Evolutionary conservation across 2,888 invertebrate genomes (phyloP).

Genomic region (Nysson spinosus): DNA sequence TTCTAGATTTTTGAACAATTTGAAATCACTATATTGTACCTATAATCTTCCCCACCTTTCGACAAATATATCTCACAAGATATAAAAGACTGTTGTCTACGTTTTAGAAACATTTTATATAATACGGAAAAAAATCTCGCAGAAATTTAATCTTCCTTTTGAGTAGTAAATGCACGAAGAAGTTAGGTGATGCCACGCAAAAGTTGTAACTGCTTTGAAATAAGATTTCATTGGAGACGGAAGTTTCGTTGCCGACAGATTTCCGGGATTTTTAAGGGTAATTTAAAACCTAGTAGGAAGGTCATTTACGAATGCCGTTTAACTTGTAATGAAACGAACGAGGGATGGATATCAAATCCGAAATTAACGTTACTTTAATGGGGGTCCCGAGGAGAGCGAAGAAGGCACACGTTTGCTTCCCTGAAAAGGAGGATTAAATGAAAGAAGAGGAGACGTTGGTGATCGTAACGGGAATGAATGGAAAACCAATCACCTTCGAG

Average conservation of each 20-base stretch:
- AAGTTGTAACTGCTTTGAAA: neutral
- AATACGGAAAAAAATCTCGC: too few relatives aligned
- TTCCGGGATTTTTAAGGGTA: neutral
- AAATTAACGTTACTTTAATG: constrained; percentile 41
- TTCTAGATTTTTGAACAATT: too few relatives aligned
- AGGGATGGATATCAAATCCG: constrained; percentile 5
- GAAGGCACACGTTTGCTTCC: constrained; percentile 8
- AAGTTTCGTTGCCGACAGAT: neutral
- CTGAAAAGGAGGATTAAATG: constrained; percentile 41
- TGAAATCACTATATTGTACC: too few relatives aligned
- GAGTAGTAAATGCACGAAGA: too few relatives aligned
- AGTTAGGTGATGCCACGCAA: neutral
- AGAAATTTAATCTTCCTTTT: too few relatives aligned
- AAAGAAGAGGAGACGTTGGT: constrained; percentile 12
- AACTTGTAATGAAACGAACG: neutral
- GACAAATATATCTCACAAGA: too few relatives aligned
- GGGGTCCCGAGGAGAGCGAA: constrained; percentile 1
- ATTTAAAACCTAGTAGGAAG: neutral
- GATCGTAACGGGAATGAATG: constrained; percentile 51
- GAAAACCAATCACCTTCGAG: constrained; percentile 40
- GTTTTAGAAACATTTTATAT: too few relatives aligned
- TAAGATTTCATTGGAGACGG: neutral
- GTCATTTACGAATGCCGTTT: neutral
- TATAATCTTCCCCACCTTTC: too few relatives aligned
- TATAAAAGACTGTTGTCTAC: too few relatives aligned